Evolutionary conservation across 2,797 vertebrate genomes (phyloP).

Genomic region (Octomys mimax): DNA sequence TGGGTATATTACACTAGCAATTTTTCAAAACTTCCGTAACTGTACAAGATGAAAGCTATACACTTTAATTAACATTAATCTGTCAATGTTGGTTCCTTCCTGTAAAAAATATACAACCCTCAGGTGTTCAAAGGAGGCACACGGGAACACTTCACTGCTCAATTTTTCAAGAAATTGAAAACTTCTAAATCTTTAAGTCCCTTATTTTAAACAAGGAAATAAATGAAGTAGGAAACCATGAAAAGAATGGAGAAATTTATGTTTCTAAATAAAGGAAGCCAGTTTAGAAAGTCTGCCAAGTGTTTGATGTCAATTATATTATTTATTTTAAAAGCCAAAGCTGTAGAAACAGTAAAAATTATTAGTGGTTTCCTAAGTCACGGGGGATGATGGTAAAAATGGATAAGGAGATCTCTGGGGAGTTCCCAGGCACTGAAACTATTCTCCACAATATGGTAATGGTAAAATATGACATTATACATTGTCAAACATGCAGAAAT

Average conservation of each 20-base stretch:
- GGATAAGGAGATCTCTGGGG: neutral
- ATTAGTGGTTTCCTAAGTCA: neutral
- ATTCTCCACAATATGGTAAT: neutral
- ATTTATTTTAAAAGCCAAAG: neutral
- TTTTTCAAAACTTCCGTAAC: neutral
- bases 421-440: neutral
- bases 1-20: neutral
- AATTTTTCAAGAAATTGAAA: neutral
- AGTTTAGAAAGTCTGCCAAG: neutral
- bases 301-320: neutral
- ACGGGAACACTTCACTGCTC: neutral
- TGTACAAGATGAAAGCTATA: neutral
- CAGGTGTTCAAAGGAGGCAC: neutral
- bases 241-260: neutral
- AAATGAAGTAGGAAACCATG: neutral
- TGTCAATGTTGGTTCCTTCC: neutral
- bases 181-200: neutral
- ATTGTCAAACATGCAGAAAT: conserved; percentile 5
- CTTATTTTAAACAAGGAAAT: neutral
- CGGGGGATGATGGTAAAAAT: neutral
- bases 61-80: neutral
- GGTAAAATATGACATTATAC: neutral
- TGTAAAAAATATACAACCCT: neutral
- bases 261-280: neutral
- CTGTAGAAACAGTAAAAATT: neutral